Base-by-base conservation (phyloP, 2,797 vertebrate species). In the Neosilurus hyrtlii region DNA sequence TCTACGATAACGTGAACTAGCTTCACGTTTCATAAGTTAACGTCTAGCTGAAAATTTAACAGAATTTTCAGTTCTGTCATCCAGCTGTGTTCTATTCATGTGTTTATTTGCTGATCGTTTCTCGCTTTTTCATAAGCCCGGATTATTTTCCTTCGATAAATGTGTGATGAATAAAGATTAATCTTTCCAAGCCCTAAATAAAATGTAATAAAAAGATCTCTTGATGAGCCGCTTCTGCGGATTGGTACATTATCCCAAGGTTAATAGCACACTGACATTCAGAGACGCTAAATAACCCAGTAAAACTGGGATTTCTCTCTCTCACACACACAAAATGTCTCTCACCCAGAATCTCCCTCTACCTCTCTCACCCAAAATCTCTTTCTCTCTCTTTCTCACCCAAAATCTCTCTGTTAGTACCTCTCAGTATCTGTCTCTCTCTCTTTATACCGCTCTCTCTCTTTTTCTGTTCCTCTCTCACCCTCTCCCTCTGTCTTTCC, bases 251-350 rank as follows among this genome's bases (percentile, higher is more conserved):
- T 92, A 90, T 90, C 91, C 90, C 89, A 87, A 90, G 93, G 91
- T 91, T 93, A 93, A 93, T 89, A 89, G 88, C 37, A 70, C 90
- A 90, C 89, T 93, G 93, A 94, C 91, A 89, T 86, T 67, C 80
- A 4, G 84, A 92, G 92, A 92, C 90, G 87, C 87, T 93, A 93
- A 93, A 91, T 88, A 93, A 90, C 79, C 91, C 85, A 87, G 91
- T 90, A 89, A 89, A 92, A 91, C 89, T 4, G 9, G 90, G 92
- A 92, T 87, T 94, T 91, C 86, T 85, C 80, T 89, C 90, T 89
- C 89, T 87, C 91, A 35, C 87, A 87, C 86, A 81, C 20, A n/a
- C 61, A 61, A 54, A 80, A n/a, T n/a, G n/a, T n/a, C n/a, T n/a
- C n/a, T n/a, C n/a, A n/a, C n/a, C n/a, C n/a, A n/a, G n/a, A n/a